Evolutionary conservation across 2,113 vertebrate genomes (phyloP), one percentile per base, ranked within the genome.

Genomic region (Erythrocercus mccallii): DNA sequence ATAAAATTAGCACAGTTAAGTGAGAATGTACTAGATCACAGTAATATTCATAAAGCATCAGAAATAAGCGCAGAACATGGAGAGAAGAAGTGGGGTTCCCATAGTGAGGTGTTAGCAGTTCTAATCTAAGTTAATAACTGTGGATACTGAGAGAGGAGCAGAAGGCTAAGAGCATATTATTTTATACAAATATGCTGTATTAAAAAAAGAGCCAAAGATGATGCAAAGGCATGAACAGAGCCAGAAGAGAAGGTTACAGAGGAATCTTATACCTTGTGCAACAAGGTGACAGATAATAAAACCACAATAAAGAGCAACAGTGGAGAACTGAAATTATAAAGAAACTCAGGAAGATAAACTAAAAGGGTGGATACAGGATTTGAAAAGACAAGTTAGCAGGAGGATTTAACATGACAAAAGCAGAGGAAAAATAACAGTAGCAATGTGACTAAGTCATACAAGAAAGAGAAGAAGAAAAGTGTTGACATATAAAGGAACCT

Each of bases 401-500:
- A 88, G 13, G n/a, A 62, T 68, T 90, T 83, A 79, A 72, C 8
- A 5, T 27, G 40, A 57, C 3, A 86, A 64, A 74, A 68, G 0
- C 28, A 61, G 33, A 50, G 17, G 23, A 47, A 84, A 88, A 84
- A n/a, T 12, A 53, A 61, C 10, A 40, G 12, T 38, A 65, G 24
- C 35, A 82, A 72, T 25, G 17, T 47, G 50, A 54, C 12, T 62
- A 83, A 53, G 15, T 83, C 31, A 68, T 27, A 66, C 9, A 47
- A 72, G 30, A 65, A 33, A 70, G 15, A 53, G 40, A 7, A 38
- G 12, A 5, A 33, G 48, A 30, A 18, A 68, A 27, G 50, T 11
- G 27, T 44, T 79, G 66, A 44, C 11, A 61, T 71, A 54, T 60
- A 92, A 47, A 95, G 31, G 51, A 95, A 97, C 98, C 93, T 98